Evolutionary conservation across 2,797 vertebrate genomes (phyloP), one percentile per base, ranked within the genome.

Genomic region (Antrozous pallidus): DNA sequence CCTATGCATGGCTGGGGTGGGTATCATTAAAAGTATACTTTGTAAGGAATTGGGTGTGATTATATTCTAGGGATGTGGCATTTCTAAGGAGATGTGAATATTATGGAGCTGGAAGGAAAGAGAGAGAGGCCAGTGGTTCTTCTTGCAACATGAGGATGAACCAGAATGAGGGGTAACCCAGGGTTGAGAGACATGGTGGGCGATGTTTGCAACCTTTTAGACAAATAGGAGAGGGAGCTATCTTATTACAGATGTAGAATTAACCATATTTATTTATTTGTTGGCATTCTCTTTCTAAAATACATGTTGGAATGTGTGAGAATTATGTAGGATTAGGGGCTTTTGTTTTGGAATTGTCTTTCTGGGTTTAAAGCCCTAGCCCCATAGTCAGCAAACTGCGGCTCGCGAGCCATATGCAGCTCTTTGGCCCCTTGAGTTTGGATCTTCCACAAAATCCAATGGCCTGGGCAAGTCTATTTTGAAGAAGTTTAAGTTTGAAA

Each of bases 321-420:
- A 47, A 42, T 49, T 22, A 8, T 63, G 5, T 24, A 92, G 24
- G 17, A 0, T 85, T 49, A 10, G 38, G 61, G 77, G 31, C 28
- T 40, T 82, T 92, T 82, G 70, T 78, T 87, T 94, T 58, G 11
- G 24, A 86, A 42, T 82, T 9, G 33, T 87, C 36, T 90, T 88
- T 28, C 26, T 70, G 82, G 6, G 2, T 87, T 80, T 93, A 51
- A 80, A 70, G 42, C 51, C 51, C 18, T 54, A 47, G 45, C 45
- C 45, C 45, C 3, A 3, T 47, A 14, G 45, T 47, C 13, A 13
- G 13, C 45, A 47, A 4, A 47, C 45, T 47, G 45, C 13, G 3
- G 45, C 45, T 47, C 14, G 13, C 3, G 12, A 47, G 45, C 13
- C 45, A 47, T 14, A 47, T 47, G 45, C 13, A 9, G 45, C 14